Base-by-base conservation (phyloP, 2,113 vertebrate species). In the Heptranchias perlo region DNA sequence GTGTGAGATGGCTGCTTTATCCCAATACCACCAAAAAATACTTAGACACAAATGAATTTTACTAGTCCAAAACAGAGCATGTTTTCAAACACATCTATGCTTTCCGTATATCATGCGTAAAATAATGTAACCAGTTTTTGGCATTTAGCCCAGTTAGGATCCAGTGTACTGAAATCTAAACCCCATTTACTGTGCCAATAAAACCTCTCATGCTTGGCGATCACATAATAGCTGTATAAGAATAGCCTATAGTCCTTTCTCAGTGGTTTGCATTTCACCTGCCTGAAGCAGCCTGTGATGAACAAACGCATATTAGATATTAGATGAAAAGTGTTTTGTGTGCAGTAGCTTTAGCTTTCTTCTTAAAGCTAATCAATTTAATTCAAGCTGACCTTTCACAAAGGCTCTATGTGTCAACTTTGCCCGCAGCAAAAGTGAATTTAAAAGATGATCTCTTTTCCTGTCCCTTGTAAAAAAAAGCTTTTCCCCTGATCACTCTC, bases 281-380 rank as follows among this genome's bases (percentile, higher is more conserved):
- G 89, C 89, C 58, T 39, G n/a, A 23, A 93, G 89, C 89, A 39
- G 89, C 39, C 35, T 3, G 39, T 82, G 39, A 62, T 39, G 35
- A 64, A 62, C 58, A 93, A 93, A 64, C 64, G 58, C 35, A 23
- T 16, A 23, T 21, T 39, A 21, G 89, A 23, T 64, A 93, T 93
- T 93, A 93, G 35, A 62, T 62, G 54, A n/a, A 35, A 93, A 93
- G 89, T 35, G 54, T 91, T 35, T 93, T 62, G 35, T 93, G 16
- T 61, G 61, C 5, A 62, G 89, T 93, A 93, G 64, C 89, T 93
- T 93, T 62, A 93, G 58, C 89, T 93, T 93, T 64, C 58, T 62
- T 62, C 89, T 93, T 62, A 93, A 93, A 18, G 62, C 58, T 39
- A 62, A 93, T 61, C 87, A 91, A 54, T 62, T 93, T 62, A 93